A percentile compares a stretch with the other conserved stretches of the same genome.
These are phyloP conservation scores for Sesamia nonagrioides DNA, from an alignment of 1,140 invertebrate genomes.

Conservation along the genomic window DNA sequence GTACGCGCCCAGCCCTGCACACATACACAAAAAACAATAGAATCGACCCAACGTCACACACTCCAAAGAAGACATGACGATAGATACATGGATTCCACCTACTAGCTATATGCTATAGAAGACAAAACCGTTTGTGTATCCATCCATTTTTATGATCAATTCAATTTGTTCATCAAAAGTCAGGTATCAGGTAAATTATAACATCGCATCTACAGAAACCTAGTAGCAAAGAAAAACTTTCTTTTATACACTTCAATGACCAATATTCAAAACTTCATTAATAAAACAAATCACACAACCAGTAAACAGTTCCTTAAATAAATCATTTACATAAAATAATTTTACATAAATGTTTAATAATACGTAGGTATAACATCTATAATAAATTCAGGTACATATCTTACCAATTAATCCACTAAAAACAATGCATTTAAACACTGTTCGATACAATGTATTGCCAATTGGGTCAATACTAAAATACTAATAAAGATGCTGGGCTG, in stretches of 20 bases:
- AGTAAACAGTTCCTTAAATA: constrained; percentile 27
- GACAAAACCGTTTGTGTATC: constrained; percentile 15
- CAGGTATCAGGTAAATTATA: background rate
- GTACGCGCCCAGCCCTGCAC: constrained; percentile 85
- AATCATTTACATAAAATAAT: constrained; percentile 26
- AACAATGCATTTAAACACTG: constrained; percentile 61
- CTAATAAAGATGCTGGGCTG: constrained; percentile 60
- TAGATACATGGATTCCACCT: constrained; percentile 1
- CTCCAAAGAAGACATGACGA: background rate
- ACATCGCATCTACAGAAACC: constrained; percentile 5
- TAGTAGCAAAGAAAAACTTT: background rate
- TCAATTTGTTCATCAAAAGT: too few relatives aligned
- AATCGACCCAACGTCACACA: constrained; percentile 16
- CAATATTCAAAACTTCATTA: background rate
- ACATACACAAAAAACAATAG: constrained; percentile 58
- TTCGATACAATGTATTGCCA: constrained; percentile 64
- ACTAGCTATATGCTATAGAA: background rate
- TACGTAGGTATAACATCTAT: constrained; percentile 60
- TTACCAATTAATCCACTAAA: constrained; percentile 80
- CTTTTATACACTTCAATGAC: background rate
- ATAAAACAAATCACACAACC: constrained; percentile 43
- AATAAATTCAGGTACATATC: constrained; percentile 66
- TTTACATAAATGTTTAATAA: constrained; percentile 28
- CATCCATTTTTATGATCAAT: background rate
- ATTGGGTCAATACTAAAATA: constrained; percentile 67